Base-by-base conservation (phyloP, 2,113 vertebrate species). In the Theristicus caerulescens region DNA sequence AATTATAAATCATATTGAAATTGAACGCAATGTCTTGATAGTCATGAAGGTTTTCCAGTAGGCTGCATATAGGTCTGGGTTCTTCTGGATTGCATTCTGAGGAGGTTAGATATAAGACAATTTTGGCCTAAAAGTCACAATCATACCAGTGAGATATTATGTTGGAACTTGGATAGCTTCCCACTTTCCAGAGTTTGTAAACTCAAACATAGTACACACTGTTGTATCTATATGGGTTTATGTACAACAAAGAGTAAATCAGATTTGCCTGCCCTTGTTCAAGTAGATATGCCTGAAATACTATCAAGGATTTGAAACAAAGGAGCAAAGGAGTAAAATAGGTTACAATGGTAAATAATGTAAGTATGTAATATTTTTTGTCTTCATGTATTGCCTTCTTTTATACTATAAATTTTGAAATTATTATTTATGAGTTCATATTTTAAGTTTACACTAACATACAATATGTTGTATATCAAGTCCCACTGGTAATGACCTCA, bases 41-140 rank as follows among this genome's bases (percentile, higher is more conserved):
- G 9, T 22, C 17, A 31, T 17, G 18, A 82, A 76, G 6, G 1
- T 24, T 94, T 85, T 4, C 14, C 6, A 44, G 5, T 61, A 70
- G 14, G 1, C 6, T 69, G 4, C 4, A 24, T 36, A 14, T 6
- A 47, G 16, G 2, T 67, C 27, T 74, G 12, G 6, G 2, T 27
- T 71, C 44, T 69, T 89, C 42, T 51, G 26, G 9, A 38, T 59
- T 77, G 16, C 4, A 32, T 57, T 89, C 20, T 32, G 29, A 83
- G 8, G 1, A 7, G 38, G 11, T n/a, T 77, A 46, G 27, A 66
- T 66, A 66, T 13, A 61, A 49, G 46, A 57, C 4, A 83, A 21
- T 52, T 66, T 17, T 85, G 42, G 3, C 14, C 27, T 78, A 52
- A 73, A 93, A 57, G 21, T 54, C 36, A 40, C 18, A 38, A 22